These are phyloP conservation scores for Zaprionus africanus DNA, from an alignment of 1,140 invertebrate genomes.

Conservation along the genomic window DNA sequence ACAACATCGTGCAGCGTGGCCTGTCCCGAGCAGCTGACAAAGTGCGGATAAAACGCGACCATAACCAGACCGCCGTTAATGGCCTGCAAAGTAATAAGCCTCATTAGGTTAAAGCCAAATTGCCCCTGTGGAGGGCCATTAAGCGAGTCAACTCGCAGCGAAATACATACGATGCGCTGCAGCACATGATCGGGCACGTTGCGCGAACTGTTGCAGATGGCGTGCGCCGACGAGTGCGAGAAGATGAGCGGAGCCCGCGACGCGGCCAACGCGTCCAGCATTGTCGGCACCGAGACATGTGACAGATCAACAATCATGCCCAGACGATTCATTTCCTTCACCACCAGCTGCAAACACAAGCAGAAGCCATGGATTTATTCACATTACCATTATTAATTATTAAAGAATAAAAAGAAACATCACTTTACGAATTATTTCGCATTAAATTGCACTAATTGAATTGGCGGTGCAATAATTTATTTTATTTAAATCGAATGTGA, in stretches of 20 bases:
- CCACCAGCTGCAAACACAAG: slow-evolving; percentile 87
- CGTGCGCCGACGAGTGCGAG: slow-evolving; percentile 94
- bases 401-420: neutral
- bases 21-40: slow-evolving; percentile 92
- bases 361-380: no score
- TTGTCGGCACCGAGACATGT: slow-evolving; percentile 92
- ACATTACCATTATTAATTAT: neutral
- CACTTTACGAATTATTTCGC: neutral
- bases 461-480: slow-evolving; percentile 2
- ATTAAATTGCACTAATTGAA: slow-evolving; percentile 13
- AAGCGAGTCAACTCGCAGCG: slow-evolving; percentile 19
- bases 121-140: slow-evolving; percentile 20
- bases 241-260: slow-evolving; percentile 94
- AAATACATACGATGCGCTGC: slow-evolving; percentile 88
- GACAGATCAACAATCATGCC: slow-evolving; percentile 97
- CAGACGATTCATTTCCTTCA: slow-evolving; percentile 93
- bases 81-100: slow-evolving; percentile 71
- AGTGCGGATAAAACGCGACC: slow-evolving; percentile 94
- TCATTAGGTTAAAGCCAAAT: slow-evolving; percentile 23
- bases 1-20: slow-evolving; percentile 91
- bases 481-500: neutral
- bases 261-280: slow-evolving; percentile 90
- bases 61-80: slow-evolving; percentile 94
- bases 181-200: slow-evolving; percentile 95
- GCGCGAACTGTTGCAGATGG: slow-evolving; percentile 92